phyloP scores from a whole-genome alignment of 2,888 invertebrate genomes.

The Cryptophagus acutangulus region DNA sequence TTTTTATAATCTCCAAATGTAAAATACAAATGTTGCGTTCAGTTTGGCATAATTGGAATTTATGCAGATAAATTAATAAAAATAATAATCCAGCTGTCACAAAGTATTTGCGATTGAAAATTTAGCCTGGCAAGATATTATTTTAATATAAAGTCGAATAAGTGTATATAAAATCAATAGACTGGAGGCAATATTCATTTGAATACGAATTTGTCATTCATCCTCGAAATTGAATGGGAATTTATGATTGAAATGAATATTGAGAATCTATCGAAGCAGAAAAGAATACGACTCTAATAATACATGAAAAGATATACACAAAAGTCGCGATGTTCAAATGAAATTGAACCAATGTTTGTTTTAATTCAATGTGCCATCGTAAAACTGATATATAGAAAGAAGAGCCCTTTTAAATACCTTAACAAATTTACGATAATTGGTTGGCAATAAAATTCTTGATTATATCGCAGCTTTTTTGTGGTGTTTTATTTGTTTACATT shows the following conservation, averaged over 20 bases:
- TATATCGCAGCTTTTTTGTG: constrained; percentile 35
- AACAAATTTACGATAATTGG: constrained; percentile 41
- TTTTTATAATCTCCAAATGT: no score
- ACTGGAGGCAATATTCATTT: constrained; percentile 48
- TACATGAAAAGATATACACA: constrained; percentile 35
- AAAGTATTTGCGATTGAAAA: no score
- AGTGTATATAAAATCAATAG: constrained; percentile 42
- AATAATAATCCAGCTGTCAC: no score
- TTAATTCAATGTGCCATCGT: constrained; percentile 24
- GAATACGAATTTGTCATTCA: constrained; percentile 50
- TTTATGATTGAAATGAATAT: constrained; percentile 49
- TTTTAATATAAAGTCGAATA: no score
- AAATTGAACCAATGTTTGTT: constrained; percentile 27
- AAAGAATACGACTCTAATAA: constrained; percentile 44
- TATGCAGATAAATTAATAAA: no score
- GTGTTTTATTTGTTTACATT: constrained; percentile 3
- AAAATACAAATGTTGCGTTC: no score
- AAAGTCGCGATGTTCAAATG: constrained; percentile 18
- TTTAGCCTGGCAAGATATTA: no score
- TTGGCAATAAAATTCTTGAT: constrained; percentile 40
- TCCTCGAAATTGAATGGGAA: constrained; percentile 49
- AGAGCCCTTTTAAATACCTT: constrained; percentile 38
- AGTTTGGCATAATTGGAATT: no score
- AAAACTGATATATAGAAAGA: constrained; percentile 31
- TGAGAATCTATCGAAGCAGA: constrained; percentile 35